Evolutionary conservation across 2,113 vertebrate genomes (phyloP), one percentile per base, ranked within the genome.

Genomic region (Vidua chalybeata): DNA sequence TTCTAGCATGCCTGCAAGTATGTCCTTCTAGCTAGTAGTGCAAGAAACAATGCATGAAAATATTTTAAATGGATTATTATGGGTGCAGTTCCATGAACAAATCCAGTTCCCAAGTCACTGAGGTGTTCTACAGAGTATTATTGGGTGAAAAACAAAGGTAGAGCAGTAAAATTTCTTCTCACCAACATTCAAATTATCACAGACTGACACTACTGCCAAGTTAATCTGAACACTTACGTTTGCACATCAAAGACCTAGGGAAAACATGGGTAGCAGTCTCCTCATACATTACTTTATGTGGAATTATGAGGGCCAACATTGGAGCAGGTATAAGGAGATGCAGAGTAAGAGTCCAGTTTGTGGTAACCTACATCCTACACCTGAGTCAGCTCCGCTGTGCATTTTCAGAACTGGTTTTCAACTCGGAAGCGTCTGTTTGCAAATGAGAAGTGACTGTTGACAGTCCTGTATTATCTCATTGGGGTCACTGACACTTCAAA

Each of bases 361-460:
- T 77, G 72, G 82, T 88, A 67, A 87, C 67, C 75, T 88, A 79
- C 39, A 48, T 84, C 19, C 33, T 85, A 5, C 33, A 28, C 14
- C 41, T 80, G 82, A 94, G 48, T 91, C 91, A 91, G 82, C 55
- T 80, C 35, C 64, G n/a, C 35, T 45, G 19, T 73, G 63, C 52
- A 4, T 72, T 90, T 97, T 63, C 72, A 80, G 21, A 87, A 67
- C 93, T 74, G 63, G 75, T 94, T 96, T 93, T 91, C 72, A 74
- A 5, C 59, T 93, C 2, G 0, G 78, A 77, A 83, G 22, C 33
- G n/a, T 81, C 90, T 55, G 19, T 91, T 91, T 83, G 63, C 72
- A 93, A 96, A 94, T 67, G 73, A 94, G 92, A 71, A 67, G 48
- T 0, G 0, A 89, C 62, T 76, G 35, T 18, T 79, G 87, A 69